These are phyloP conservation scores for Neosalanx taihuensis DNA, from an alignment of 2,797 vertebrate genomes.

Conservation along the genomic window DNA sequence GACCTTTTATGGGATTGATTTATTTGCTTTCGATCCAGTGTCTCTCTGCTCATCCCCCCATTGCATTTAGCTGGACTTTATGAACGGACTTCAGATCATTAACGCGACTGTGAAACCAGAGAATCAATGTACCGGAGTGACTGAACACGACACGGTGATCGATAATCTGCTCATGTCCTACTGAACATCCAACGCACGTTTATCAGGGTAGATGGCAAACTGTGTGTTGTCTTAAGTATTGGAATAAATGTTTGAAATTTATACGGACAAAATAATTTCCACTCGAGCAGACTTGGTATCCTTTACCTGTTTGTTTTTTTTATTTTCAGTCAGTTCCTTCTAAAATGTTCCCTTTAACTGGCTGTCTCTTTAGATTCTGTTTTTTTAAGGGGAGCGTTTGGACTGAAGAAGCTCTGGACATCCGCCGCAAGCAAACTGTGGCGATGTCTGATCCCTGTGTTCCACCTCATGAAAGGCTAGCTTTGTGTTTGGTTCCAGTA, in stretches of 20 bases:
- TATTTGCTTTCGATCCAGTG: slow-evolving; percentile 31
- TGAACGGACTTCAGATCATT: background rate
- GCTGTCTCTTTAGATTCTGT: background rate
- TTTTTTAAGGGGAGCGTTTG: background rate
- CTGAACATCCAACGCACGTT: slow-evolving; percentile 34
- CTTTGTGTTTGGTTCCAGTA: background rate
- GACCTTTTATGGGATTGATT: slow-evolving; percentile 51
- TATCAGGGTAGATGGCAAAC: slow-evolving; percentile 47
- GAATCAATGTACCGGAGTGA: background rate
- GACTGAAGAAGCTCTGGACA: background rate
- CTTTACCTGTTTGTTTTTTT: background rate
- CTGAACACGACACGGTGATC: background rate
- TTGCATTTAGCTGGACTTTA: background rate
- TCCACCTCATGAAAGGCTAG: background rate
- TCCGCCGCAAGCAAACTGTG: background rate
- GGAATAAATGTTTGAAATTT: slow-evolving; percentile 74
- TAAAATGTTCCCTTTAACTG: background rate
- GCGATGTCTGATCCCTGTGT: slow-evolving; percentile 8
- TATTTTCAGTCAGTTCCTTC: background rate
- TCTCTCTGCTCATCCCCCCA: slow-evolving; percentile 15
- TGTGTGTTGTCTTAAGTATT: slow-evolving; percentile 60
- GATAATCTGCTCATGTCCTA: slow-evolving; percentile 6
- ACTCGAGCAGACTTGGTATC: background rate
- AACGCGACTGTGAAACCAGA: background rate
- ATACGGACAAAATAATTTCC: slow-evolving; percentile 38